A percentile compares a stretch with the other conserved stretches of the same genome.
These are phyloP conservation scores for Amphipoea oculea DNA, from an alignment of 2,888 invertebrate genomes.

Conservation along the genomic window DNA sequence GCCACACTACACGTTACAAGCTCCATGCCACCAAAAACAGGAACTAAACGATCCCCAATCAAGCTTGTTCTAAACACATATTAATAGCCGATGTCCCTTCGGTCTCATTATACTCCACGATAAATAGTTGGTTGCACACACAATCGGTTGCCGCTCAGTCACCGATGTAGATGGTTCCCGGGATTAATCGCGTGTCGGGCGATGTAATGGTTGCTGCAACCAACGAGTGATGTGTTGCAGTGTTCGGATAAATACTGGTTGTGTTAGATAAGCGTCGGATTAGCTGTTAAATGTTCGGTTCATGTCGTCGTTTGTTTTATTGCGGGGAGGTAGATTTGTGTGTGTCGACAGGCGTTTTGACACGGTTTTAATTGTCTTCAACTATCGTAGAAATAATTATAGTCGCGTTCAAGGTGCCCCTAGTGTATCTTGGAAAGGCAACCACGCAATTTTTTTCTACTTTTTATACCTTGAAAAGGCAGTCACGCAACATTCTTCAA, in stretches of 20 bases:
- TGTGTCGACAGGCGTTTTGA: neutral
- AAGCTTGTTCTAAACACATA: conserved; percentile 53
- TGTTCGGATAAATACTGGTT: conserved; percentile 66
- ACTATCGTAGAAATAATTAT: too few relatives aligned
- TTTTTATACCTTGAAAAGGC: too few relatives aligned
- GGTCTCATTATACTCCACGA: conserved; percentile 67
- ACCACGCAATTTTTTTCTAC: neutral
- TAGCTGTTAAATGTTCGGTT: conserved; percentile 53
- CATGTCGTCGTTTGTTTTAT: conserved; percentile 41
- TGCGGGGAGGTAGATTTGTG: conserved; percentile 9
- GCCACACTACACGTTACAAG: conserved; percentile 7
- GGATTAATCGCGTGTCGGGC: conserved; percentile 60
- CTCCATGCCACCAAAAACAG: conserved; percentile 16
- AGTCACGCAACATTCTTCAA: neutral
- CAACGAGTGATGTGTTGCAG: conserved; percentile 63
- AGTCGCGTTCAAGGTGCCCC: neutral
- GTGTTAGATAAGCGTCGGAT: conserved; percentile 64
- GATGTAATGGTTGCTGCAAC: conserved; percentile 60
- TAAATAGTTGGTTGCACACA: conserved; percentile 73
- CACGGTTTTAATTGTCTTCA: neutral
- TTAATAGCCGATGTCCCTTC: conserved; percentile 58
- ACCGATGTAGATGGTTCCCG: conserved; percentile 59
- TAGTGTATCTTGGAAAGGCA: neutral
- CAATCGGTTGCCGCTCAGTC: conserved; percentile 63
- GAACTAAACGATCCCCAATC: conserved; percentile 47